Evolutionary conservation across 2,113 vertebrate species (phyloP).

Genomic region (Chelonoidis abingdonii): DNA sequence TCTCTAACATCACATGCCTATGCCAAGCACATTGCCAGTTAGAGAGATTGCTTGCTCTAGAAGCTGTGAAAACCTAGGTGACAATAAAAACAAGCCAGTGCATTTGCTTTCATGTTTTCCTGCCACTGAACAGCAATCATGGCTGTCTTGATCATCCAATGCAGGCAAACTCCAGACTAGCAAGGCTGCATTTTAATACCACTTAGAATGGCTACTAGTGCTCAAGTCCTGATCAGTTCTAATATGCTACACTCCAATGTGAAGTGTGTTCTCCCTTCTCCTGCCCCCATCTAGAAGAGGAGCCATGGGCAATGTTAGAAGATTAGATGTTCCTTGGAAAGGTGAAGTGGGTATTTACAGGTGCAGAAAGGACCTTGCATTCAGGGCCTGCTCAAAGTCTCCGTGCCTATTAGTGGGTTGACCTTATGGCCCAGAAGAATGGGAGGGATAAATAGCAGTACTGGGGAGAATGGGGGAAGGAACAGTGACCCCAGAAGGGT

Average conservation of each 20-base stretch:
- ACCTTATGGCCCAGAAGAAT: not conserved
- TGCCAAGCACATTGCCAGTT: rapidly evolving
- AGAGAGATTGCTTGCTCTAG: rapidly evolving
- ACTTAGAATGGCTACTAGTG: not conserved
- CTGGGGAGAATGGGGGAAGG: rapidly evolving
- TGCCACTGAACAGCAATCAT: not conserved
- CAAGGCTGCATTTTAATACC: no score
- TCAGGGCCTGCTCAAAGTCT: not conserved
- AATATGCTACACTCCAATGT: slow-evolving; percentile 45
- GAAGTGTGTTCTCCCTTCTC: slow-evolving; percentile 20
- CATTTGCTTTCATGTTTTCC: rapidly evolving
- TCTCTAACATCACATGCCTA: rapidly evolving
- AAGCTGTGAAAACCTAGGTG: not conserved
- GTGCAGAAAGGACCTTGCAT: not conserved
- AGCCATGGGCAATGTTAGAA: rapidly evolving
- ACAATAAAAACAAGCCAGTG: not conserved
- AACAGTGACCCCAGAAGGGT: not conserved
- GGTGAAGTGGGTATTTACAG: not conserved
- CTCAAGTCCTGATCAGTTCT: not conserved
- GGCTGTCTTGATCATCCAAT: not conserved
- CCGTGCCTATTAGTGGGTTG: rapidly evolving
- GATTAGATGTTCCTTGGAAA: not conserved
- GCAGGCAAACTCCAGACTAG: not conserved
- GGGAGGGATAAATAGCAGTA: not conserved
- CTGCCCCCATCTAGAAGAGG: slow-evolving; percentile 57